Evolutionary conservation across 2,113 vertebrate genomes (phyloP), one percentile per base, ranked within the genome.

Genomic region (Caranx melampygus): DNA sequence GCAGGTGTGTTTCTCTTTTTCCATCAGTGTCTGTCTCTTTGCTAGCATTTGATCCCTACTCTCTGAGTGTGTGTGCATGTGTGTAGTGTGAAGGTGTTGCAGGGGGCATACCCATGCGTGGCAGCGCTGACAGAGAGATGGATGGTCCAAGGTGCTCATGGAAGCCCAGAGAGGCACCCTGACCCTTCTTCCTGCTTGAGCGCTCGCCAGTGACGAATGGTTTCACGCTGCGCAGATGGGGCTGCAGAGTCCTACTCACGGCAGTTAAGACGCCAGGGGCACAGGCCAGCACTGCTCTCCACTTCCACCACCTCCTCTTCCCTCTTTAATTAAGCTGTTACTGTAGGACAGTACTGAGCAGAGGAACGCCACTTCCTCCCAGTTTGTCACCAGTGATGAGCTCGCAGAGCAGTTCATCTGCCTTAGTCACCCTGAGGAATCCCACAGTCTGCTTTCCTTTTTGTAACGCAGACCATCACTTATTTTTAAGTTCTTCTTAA

Each of bases 331-430:
- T 83, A 89, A 77, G 81, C 45, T 33, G 20, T 72, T 72, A 47
- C 54, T 26, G 45, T 62, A 37, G 55, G 72, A 76, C n/a, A 16
- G 16, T 9, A n/a, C 26, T n/a, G 57, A 52, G 58, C 31, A 12
- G 33, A 91, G 82, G 86, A 90, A 88, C 87, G 89, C 64, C 12
- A 78, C 54, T 74, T 82, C 67, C 85, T 87, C 71, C 70, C 71
- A 78, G 66, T 87, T 88, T 66, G 63, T 79, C 82, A 77, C 20
- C 37, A 65, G 55, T 57, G 49, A 82, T 76, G 75, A 85, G 51
- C 74, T 72, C 16, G 33, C 12, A 33, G 34, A 5, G 34, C 55
- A 69, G n/a, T 84, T 54, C 9, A 58, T 49, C 21, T 62, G 45
- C 51, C 21, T 73, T 74, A 74, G 66, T 85, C 87, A 87, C 76